Base-by-base conservation (phyloP, 1,140 invertebrate species). In the Oryzaephilus surinamensis region DNA sequence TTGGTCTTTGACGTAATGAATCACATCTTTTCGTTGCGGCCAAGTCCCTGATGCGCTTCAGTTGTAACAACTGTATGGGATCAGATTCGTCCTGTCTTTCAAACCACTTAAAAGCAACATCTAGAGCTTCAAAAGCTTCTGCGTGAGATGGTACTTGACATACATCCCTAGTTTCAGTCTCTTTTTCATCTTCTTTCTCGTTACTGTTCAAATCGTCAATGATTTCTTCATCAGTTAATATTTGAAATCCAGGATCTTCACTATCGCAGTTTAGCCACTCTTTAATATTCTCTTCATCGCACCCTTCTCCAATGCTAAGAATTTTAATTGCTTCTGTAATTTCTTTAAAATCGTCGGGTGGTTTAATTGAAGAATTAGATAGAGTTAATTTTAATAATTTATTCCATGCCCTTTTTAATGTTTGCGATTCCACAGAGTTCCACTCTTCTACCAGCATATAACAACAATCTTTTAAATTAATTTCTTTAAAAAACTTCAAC, bases 371-470 rank as follows among this genome's bases (percentile, higher is more conserved):
- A n/a, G n/a, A n/a, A n/a, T n/a, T n/a, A n/a, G n/a, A n/a, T n/a
- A n/a, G n/a, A n/a, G n/a, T n/a, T n/a, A n/a, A n/a, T n/a, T n/a
- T n/a, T n/a, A n/a, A n/a, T n/a, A n/a, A n/a, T n/a, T n/a, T n/a
- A n/a, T n/a, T n/a, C n/a, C n/a, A n/a, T n/a, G n/a, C n/a, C n/a
- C n/a, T n/a, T n/a, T n/a, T n/a, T n/a, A 59, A 46, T 41, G 47
- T 54, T 27, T 46, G 49, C 32, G 46, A 51, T 46, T 50, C 48
- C 37, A 63, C 38, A 23, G 42, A 52, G 49, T 57, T 48, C 57
- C 54, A 61, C n/a, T 50, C 55, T 36, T 52, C 50, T 41, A 45
- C 56, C 39, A 57, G 21, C 50, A 58, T 52, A 41, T 51, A 51
- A 48, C 47, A 57, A 34, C 19, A 20, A 46, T 23, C 48, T 41